A percentile compares a stretch with the other conserved stretches of the same genome.
These are phyloP conservation scores for Cyprinodon brontotheroides DNA, from an alignment of 2,113 vertebrate genomes.

Conservation along the genomic window DNA sequence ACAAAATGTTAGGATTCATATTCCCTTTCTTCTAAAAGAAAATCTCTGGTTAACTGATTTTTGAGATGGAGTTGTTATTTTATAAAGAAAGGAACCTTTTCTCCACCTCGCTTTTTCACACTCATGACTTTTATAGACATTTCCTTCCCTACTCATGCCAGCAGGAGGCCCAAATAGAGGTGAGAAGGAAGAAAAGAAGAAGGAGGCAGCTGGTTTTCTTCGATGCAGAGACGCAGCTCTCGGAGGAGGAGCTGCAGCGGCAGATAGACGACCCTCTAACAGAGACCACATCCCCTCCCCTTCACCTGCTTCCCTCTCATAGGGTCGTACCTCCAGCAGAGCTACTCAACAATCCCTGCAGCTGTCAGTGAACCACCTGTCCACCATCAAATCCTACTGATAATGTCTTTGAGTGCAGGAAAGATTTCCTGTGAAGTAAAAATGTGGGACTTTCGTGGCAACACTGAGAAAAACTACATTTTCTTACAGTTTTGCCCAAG, in stretches of 20 bases:
- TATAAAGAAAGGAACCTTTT: too few relatives aligned
- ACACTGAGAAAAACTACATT: neutral
- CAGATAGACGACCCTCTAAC: slow-evolving; percentile 45
- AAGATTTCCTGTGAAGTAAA: neutral
- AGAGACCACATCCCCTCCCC: slow-evolving; percentile 35
- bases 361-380: slow-evolving; percentile 64
- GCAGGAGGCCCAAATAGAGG: slow-evolving; percentile 29
- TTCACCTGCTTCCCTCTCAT: neutral
- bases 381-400: neutral
- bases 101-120: neutral
- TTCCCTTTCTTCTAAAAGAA: too few relatives aligned
- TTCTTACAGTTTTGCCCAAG: slow-evolving; percentile 60
- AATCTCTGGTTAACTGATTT: too few relatives aligned
- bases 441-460: neutral
- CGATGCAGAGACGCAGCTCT: slow-evolving; percentile 71
- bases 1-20: too few relatives aligned
- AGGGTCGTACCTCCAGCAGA: slow-evolving; percentile 35
- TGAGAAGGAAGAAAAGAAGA: slow-evolving; percentile 24
- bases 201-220: slow-evolving; percentile 75
- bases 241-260: slow-evolving; percentile 48
- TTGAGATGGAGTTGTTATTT: too few relatives aligned
- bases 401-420: neutral
- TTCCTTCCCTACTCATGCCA: neutral
- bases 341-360: slow-evolving; percentile 69
- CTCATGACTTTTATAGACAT: neutral